Base-by-base conservation (phyloP, 2,888 invertebrate species). In the Oligia strigilis region DNA sequence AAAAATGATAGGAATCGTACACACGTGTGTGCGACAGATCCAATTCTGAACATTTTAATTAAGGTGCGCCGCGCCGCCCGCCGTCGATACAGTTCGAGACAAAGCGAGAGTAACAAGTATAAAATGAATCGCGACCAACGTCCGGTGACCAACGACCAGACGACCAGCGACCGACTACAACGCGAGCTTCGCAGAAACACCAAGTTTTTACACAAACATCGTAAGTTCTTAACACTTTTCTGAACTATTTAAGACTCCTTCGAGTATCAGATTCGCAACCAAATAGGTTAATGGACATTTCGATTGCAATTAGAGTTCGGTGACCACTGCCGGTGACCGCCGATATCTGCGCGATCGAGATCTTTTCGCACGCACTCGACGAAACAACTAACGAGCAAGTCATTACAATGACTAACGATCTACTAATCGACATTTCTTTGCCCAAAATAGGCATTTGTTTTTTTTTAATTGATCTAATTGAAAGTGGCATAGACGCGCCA, bases 1-100 rank as follows among this genome's bases (percentile, higher is more conserved):
- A 93, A 96, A 96, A 96, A 93, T 95, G 96, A 96, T 96, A 95
- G 91, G 88, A 90, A 96, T 96, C 96, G 94, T 93, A 90, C 87
- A 92, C 49, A 60, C 70, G 72, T 82, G 78, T 80, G 80, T 91
- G 91, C 91, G 91, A 89, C 89, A 91, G 92, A 95, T 95, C 92
- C 94, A 93, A 95, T 95, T 94, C 92, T 87, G 92, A 95, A 96
- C 95, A 93, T 95, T 96, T 96, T 96, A 97, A 97, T 97, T 96
- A 96, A 94, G 93, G 92, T 91, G 90, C 92, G 88, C 46, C 88
- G 85, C 86, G 88, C 46, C 88, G 85, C 86, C 85, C 88, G 85
- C 86, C 85, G 79, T 89, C 92, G 93, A 93, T 93, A 94, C 92
- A 91, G 91, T 93, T 92, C 91, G 90, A 92, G 91, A 92, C 92